Evolutionary conservation across 1,140 invertebrate genomes (phyloP), one percentile per base, ranked within the genome.

Genomic region (Zophobas morio): DNA sequence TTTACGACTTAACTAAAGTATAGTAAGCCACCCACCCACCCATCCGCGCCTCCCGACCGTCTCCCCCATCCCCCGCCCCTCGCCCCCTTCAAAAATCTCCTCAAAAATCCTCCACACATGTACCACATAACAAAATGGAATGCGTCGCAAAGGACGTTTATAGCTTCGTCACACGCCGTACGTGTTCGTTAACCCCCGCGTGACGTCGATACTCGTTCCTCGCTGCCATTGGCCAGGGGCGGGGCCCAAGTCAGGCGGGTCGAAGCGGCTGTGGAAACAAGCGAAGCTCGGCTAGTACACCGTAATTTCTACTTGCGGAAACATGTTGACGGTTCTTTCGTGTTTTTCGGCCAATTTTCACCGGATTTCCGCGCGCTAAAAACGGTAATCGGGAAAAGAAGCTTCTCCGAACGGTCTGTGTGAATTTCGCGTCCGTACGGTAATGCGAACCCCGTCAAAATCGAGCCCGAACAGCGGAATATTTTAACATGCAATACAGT

Each of bases 41-140:
- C 40, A 20, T 0, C 20, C 20, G 20, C 20, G 0, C 32, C 74
- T 74, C 60, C 36, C 56, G 8, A n/a, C 36, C 63, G 46, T 56
- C 35, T 33, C 39, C 20, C 20, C 20, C 20, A 20, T 20, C 36
- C 34, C 6, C 57, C n/a, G 6, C 57, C 57, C 2, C 6, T 35
- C 54, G 35, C 35, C 56, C 56, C 40, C 57, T 56, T 47, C 46
- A 51, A 75, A 71, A 75, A 63, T 57, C 71, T 20, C 60, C 72
- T 8, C 54, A 53, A 70, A 46, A 57, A 39, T 39, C 70, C 6
- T 75, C 66, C 72, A 78, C 77, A 82, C 75, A 80, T 76, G 78
- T 78, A 73, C 54, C 53, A 81, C 76, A 84, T 79, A 84, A 85
- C 84, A 85, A 85, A 85, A 85, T 85, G 84, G 84, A 83, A 84